Conservation (phyloP, 2,113 vertebrate species). For the Arvicanthis niloticus region DNA sequence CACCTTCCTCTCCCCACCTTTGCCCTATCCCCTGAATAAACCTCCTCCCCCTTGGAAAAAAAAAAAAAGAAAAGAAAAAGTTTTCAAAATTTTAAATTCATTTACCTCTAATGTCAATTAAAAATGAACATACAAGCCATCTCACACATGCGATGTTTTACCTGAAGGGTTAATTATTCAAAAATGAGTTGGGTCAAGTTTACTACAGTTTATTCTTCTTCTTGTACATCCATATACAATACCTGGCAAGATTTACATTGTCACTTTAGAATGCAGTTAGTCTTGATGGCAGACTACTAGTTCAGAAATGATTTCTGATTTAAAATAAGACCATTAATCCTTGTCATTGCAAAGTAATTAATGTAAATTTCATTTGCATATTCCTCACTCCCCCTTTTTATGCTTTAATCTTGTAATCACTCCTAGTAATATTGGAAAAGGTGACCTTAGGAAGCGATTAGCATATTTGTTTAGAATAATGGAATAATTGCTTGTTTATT, state of each 20-base stretch:
- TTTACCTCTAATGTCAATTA: background rate
- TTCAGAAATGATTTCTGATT: conserved; percentile 77
- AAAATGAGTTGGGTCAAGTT: background rate
- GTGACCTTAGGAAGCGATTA: conserved; percentile 80
- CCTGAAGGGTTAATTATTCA: background rate
- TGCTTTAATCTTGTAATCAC: conserved; percentile 83
- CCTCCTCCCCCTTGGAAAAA: too few relatives aligned
- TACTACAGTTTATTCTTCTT: background rate
- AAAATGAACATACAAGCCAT: background rate
- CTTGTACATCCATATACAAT: conserved; percentile 11
- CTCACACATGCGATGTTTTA: background rate
- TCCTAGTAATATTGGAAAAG: conserved; percentile 71
- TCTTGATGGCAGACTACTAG: conserved; percentile 74
- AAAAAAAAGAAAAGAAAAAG: background rate
- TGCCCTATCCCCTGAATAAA: too few relatives aligned
- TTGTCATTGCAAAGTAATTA: conserved; percentile 82
- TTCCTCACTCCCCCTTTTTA: conserved; percentile 72
- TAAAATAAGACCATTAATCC: conserved; percentile 83
- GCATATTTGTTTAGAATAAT: conserved; percentile 76
- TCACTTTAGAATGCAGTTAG: conserved; percentile 54
- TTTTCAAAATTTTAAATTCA: background rate
- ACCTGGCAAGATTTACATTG: conserved; percentile 44
- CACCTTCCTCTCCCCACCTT: too few relatives aligned
- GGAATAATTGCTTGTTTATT: conserved; percentile 64
- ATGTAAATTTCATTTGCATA: conserved; percentile 84